Evolutionary conservation across 2,888 invertebrate species (phyloP).

Genomic region (Dexiosoma caninum): DNA sequence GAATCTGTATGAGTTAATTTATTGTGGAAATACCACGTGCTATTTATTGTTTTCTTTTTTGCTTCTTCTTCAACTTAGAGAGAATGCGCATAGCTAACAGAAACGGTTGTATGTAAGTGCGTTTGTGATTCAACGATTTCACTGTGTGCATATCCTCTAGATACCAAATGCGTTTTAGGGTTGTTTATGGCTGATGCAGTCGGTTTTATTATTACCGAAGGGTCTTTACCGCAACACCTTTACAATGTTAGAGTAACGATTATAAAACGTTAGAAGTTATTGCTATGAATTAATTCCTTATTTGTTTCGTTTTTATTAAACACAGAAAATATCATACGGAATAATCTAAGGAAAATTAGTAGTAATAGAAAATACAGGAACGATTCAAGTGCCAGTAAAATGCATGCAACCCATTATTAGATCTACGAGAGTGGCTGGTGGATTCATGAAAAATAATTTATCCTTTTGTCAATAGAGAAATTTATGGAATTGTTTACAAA

Average conservation of each 20-base stretch:
- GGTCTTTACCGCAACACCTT: constrained; percentile 53
- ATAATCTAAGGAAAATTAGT: no score
- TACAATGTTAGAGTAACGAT: constrained; percentile 40
- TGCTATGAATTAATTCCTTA: background rate
- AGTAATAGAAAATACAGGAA: no score
- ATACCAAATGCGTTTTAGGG: constrained; percentile 49
- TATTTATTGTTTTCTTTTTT: constrained; percentile 41
- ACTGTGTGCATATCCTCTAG: constrained; percentile 18
- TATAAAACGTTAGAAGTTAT: constrained; percentile 14
- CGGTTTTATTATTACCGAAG: constrained; percentile 20
- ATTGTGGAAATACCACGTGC: constrained; percentile 58
- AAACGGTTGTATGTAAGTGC: background rate
- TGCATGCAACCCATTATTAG: no score
- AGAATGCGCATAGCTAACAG: constrained; percentile 55
- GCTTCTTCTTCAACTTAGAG: constrained; percentile 8
- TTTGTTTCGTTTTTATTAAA: background rate
- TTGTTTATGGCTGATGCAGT: constrained; percentile 22
- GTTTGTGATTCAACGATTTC: background rate
- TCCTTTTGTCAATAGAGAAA: no score
- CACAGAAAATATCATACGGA: no score
- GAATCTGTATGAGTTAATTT: background rate
- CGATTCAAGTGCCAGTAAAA: no score
- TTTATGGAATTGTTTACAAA: no score
- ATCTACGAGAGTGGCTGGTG: no score
- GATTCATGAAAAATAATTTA: no score